Conservation (phyloP, 2,888 invertebrate species). For the Heteromurus nitidus region DNA sequence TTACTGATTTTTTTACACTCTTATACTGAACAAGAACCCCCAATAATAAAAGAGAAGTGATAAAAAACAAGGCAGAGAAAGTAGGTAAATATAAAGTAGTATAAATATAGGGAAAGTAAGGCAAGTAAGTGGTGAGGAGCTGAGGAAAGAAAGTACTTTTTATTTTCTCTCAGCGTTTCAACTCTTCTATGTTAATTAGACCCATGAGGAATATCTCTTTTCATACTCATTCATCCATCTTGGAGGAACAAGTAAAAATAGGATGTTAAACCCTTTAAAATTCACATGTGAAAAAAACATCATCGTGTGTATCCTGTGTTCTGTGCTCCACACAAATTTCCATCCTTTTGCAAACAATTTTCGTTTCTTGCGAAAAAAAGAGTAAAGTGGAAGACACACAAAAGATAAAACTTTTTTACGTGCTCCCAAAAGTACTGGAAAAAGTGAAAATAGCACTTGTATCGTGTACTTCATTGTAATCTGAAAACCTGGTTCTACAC, state of each 20-base stretch:
- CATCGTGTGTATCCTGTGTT: not conserved
- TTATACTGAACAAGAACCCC: too few relatives aligned
- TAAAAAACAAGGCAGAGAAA: too few relatives aligned
- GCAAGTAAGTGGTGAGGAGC: not conserved
- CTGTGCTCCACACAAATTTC: not conserved
- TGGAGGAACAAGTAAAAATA: not conserved
- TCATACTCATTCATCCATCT: slow-evolving; percentile 19
- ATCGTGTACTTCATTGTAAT: too few relatives aligned
- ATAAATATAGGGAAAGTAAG: not conserved
- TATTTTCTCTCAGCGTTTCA: not conserved
- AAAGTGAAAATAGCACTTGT: slow-evolving; percentile 8
- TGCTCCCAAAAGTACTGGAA: slow-evolving; percentile 20
- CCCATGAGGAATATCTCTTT: slow-evolving; percentile 45
- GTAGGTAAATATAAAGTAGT: not conserved
- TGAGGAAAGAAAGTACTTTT: not conserved
- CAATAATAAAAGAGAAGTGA: too few relatives aligned
- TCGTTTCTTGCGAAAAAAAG: not conserved
- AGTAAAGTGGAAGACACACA: slow-evolving; percentile 12
- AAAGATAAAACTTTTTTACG: slow-evolving; percentile 19
- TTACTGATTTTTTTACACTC: too few relatives aligned
- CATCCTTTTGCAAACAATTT: slow-evolving; percentile 36
- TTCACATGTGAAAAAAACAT: not conserved
- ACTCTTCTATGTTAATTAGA: slow-evolving; percentile 43
- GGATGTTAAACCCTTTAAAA: not conserved
- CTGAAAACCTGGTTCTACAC: too few relatives aligned